Evolutionary conservation across 2,888 invertebrate genomes (phyloP).

Genomic region (Linnaemya tessellans): DNA sequence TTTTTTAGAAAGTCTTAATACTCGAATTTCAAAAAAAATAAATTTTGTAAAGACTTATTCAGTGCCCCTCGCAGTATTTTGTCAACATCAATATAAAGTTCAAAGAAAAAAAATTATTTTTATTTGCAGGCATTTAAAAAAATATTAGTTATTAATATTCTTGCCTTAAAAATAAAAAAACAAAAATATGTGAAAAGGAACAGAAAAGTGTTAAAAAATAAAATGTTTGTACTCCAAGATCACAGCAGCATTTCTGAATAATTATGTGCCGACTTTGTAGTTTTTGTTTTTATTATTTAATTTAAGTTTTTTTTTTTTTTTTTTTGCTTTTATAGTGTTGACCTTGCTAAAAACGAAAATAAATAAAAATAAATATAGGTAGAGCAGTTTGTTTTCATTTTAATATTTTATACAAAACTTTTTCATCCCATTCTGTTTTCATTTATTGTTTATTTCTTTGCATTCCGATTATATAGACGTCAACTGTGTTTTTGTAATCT

Average conservation of each 20-base stretch:
- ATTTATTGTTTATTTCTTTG: constrained; percentile 21
- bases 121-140: too few relatives aligned
- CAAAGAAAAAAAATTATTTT: too few relatives aligned
- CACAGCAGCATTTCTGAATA: constrained; percentile 32
- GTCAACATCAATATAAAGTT: too few relatives aligned
- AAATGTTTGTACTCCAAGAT: background rate
- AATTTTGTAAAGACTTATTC: too few relatives aligned
- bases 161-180: background rate
- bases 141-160: background rate
- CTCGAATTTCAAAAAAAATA: too few relatives aligned
- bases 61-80: too few relatives aligned
- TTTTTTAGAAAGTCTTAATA: too few relatives aligned
- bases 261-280: constrained; percentile 5
- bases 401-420: constrained; percentile 13
- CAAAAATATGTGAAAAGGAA: background rate
- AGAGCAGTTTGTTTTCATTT: background rate
- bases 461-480: constrained; percentile 43
- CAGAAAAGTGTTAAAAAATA: background rate
- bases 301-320: background rate
- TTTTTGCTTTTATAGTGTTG: constrained; percentile 31
- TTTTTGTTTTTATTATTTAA: background rate
- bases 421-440: background rate
- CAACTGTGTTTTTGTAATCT: constrained; percentile 43
- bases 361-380: background rate
- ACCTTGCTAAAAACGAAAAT: constrained; percentile 33